Conservation (phyloP, 2,797 vertebrate genomes). For the Phoxinus dragarum region DNA sequence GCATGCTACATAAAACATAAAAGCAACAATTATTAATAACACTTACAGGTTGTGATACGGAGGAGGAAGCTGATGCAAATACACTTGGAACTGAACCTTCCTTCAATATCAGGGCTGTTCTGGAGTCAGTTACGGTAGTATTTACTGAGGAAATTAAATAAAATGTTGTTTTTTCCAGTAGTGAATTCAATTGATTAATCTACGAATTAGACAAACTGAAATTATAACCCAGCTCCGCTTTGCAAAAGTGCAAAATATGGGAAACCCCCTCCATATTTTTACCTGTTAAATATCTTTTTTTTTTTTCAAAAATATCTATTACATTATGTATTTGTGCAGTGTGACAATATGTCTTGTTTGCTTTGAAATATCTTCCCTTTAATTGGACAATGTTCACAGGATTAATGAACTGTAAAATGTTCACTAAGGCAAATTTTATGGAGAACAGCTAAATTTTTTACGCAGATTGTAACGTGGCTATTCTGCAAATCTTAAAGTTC, state of each 20-base stretch:
- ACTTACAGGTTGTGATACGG: no score
- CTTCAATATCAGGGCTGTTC: no score
- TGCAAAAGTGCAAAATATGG: no score
- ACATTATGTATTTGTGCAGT: neutral
- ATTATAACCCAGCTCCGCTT: neutral
- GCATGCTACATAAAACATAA: no score
- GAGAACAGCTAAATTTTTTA: neutral
- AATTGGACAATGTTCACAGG: neutral
- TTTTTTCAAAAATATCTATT: neutral
- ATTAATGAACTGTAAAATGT: neutral
- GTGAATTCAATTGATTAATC: neutral
- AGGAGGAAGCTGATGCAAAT: no score
- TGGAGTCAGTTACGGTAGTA: neutral
- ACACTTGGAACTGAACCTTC: no score
- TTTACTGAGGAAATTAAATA: conserved; percentile 21
- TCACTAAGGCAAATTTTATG: neutral
- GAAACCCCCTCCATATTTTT: no score
- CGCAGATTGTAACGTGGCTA: neutral
- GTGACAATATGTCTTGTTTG: neutral
- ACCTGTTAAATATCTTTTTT: neutral
- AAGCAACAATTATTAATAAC: no score
- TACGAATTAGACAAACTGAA: neutral
- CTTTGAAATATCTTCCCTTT: neutral
- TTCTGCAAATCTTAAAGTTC: neutral
- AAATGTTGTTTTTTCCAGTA: conserved; percentile 2